phyloP scores from a whole-genome alignment of 2,113 vertebrate genomes.

The Sinosuthora webbiana region DNA sequence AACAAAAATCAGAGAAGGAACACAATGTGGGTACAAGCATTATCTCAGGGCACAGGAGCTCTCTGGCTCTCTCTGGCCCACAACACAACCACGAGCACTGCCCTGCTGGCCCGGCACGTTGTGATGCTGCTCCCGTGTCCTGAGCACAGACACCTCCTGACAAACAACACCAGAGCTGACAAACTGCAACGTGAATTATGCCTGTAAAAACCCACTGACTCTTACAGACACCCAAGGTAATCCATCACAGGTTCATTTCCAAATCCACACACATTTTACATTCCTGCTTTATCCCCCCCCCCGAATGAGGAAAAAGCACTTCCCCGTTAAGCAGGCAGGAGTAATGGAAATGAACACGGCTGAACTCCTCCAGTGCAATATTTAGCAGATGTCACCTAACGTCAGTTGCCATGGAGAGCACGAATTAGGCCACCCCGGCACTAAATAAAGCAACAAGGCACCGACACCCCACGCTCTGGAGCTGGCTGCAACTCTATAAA shows the following conservation, averaged over 20 bases:
- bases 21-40: not conserved
- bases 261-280: not conserved
- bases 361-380: constrained; percentile 45
- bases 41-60: not conserved
- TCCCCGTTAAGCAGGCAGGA: not conserved
- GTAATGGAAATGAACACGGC: constrained; percentile 12
- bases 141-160: not conserved
- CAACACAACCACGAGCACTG: not conserved
- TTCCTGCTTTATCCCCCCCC: not conserved
- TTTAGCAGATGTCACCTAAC: constrained; percentile 55
- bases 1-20: not conserved
- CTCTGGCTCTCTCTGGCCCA: not conserved
- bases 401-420: constrained; percentile 57
- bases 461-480: constrained; percentile 4
- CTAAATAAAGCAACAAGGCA: constrained; percentile 55
- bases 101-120: not conserved
- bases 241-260: not conserved
- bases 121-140: not conserved
- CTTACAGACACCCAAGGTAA: not conserved
- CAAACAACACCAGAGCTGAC: not conserved
- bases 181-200: not conserved
- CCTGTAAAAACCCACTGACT: not conserved
- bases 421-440: constrained; percentile 59
- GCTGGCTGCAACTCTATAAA: constrained; percentile 36
- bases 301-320: constrained; percentile 15